Conservation (phyloP, 1,140 invertebrate species). For the Hyposmocoma kahamanoa region DNA sequence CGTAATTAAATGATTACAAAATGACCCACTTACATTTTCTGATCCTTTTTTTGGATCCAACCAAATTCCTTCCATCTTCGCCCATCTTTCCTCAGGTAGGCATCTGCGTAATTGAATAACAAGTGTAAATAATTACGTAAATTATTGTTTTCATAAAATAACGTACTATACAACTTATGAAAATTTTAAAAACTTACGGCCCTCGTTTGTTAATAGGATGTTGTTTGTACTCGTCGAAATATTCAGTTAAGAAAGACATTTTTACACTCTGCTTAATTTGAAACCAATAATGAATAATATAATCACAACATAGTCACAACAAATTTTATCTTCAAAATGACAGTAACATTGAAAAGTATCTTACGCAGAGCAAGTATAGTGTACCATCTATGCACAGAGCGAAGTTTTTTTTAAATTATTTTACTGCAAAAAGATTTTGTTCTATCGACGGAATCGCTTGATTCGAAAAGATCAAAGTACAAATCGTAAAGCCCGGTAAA, state of each 20-base stretch:
- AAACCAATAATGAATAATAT: too few species aligned
- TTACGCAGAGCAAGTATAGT: too few species aligned
- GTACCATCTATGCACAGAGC: too few species aligned
- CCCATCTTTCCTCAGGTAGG: conserved; percentile 51
- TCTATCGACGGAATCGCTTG: too few species aligned
- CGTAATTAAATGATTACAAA: conserved; percentile 6
- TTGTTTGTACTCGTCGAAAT: conserved; percentile 56
- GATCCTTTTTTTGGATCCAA: conserved; percentile 48
- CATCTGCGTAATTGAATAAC: too few species aligned
- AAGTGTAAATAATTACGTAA: not conserved
- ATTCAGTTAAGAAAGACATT: conserved; percentile 66
- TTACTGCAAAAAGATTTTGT: too few species aligned
- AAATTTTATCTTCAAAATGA: too few species aligned
- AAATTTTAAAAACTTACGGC: conserved; percentile 42
- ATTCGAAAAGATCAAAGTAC: too few species aligned
- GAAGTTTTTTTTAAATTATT: too few species aligned
- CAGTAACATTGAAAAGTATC: too few species aligned
- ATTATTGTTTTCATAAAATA: not conserved
- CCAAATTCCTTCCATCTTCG: conserved; percentile 57
- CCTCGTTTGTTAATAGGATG: conserved; percentile 57
- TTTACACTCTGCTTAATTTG: too few species aligned
- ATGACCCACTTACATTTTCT: conserved; percentile 43
- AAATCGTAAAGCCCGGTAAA: not conserved
- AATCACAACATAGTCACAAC: too few species aligned
- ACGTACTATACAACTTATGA: not conserved